Evolutionary conservation across 2,888 invertebrate genomes (phyloP), one percentile per base, ranked within the genome.

Genomic region (Aquatica leii): DNA sequence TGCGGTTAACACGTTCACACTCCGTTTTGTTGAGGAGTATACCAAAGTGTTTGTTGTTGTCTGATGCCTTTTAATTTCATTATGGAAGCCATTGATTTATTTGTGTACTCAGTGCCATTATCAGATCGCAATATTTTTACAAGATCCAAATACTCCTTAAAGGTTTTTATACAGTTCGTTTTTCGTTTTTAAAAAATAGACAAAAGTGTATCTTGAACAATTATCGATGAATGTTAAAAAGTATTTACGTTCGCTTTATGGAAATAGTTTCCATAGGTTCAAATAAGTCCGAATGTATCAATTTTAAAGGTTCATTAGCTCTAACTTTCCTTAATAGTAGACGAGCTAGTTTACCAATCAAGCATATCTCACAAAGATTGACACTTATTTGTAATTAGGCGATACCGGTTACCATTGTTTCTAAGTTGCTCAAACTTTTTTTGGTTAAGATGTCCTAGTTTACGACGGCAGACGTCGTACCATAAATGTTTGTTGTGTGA

Each of bases 141-240:
- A 14, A 49, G 37, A 14, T 40, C 55, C 43, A 46, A 55, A 49
- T 61, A 68, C 12, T 56, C 46, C 14, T 54, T 56, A 34, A 62
- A 57, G n/a, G 17, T 37, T n/a, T 41, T 24, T 6, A n/a, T n/a
- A n/a, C n/a, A n/a, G n/a, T n/a, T n/a, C n/a, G 6, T 24, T 4
- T 4, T 24, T 24, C 6, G 4, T 2, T 24, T 24, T 24, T 24
- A 24, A 20, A 34, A 66, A 65, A 31, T 58, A 58, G 9, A 65
- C 64, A 55, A 66, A 69, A 9, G 62, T 58, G 21, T 59, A 51
- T 49, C 43, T 34, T 48, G 35, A 41, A 50, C 57, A 62, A 62
- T 78, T 76, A 69, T 77, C 77, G 0, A 75, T 63, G 53, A 78
- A 76, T 0, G 74, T 63, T 0, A 77, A 58, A 64, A 74, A 72